Evolutionary conservation across 2,888 invertebrate genomes (phyloP).

Genomic region (Arctia plantaginis): DNA sequence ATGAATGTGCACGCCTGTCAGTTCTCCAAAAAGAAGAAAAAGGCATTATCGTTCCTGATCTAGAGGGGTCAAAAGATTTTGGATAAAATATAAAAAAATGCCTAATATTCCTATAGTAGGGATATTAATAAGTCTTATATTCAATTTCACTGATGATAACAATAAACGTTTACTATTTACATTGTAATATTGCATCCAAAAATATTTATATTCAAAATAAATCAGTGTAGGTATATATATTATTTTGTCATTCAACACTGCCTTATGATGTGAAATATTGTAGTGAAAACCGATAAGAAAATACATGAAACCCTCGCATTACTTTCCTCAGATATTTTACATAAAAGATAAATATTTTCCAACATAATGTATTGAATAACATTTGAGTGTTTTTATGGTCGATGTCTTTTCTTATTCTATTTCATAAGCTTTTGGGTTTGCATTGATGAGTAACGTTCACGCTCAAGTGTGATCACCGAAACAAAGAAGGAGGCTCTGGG

Average conservation of each 20-base stretch:
- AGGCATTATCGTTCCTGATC: too few relatives aligned
- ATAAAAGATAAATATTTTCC: conserved; percentile 13
- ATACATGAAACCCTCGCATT: background rate
- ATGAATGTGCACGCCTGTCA: too few relatives aligned
- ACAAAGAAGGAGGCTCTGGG: too few relatives aligned
- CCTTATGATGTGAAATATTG: background rate
- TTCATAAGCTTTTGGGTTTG: background rate
- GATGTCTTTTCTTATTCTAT: background rate
- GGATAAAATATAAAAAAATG: too few relatives aligned
- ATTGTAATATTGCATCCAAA: too few relatives aligned
- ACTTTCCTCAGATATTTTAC: conserved; percentile 9
- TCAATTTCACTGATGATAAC: background rate
- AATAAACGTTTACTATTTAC: background rate
- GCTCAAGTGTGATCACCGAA: too few relatives aligned
- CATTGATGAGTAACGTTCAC: background rate
- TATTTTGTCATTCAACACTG: background rate
- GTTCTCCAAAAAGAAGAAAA: too few relatives aligned
- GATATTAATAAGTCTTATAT: too few relatives aligned
- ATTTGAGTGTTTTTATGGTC: background rate
- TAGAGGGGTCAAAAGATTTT: too few relatives aligned
- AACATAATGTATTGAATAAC: conserved; percentile 7
- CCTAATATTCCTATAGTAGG: too few relatives aligned
- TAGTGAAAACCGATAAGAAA: background rate
- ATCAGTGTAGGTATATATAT: background rate
- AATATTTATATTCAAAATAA: background rate